A percentile compares a stretch with the other conserved stretches of the same genome.
phyloP scores from a whole-genome alignment of 2,797 vertebrate genomes.

The Rachycentron canadum region DNA sequence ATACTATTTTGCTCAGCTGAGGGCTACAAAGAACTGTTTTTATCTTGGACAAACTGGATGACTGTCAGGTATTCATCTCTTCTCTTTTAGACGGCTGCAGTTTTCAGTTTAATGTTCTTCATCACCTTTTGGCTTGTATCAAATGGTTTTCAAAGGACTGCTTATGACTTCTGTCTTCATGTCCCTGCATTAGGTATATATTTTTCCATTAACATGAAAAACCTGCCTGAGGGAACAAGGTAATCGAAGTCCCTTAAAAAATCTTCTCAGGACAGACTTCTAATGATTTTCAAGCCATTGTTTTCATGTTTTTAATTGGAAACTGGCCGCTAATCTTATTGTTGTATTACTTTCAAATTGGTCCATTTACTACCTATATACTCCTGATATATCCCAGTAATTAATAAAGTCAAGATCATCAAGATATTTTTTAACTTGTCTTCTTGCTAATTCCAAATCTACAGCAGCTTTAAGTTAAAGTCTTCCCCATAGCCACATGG shows the following conservation, averaged over 20 bases:
- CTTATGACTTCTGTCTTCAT: neutral
- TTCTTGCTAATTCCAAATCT: neutral
- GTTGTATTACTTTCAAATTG: slow-evolving; percentile 6
- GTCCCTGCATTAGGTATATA: neutral
- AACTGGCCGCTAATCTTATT: slow-evolving; percentile 1
- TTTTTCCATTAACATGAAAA: slow-evolving; percentile 34
- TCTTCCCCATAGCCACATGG: neutral
- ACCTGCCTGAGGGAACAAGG: slow-evolving; percentile 29
- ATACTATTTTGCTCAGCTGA: neutral
- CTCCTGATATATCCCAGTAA: neutral
- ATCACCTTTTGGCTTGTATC: slow-evolving; percentile 33
- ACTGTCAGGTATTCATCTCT: slow-evolving; percentile 21
- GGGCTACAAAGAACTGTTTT: slow-evolving; percentile 8
- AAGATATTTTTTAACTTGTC: neutral
- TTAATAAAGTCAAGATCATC: neutral
- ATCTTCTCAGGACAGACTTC: slow-evolving; percentile 29
- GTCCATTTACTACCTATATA: neutral
- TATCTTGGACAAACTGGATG: slow-evolving; percentile 11
- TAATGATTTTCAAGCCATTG: slow-evolving; percentile 1
- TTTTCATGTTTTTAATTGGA: slow-evolving; percentile 8
- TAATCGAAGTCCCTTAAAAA: slow-evolving; percentile 37
- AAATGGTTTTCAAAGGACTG: slow-evolving; percentile 39
- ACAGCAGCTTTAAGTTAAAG: neutral
- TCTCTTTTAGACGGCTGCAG: slow-evolving; percentile 16
- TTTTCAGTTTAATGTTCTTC: slow-evolving; percentile 42